Evolutionary conservation across 2,113 vertebrate genomes (phyloP), one percentile per base, ranked within the genome.

Genomic region (Scytalopus superciliaris): DNA sequence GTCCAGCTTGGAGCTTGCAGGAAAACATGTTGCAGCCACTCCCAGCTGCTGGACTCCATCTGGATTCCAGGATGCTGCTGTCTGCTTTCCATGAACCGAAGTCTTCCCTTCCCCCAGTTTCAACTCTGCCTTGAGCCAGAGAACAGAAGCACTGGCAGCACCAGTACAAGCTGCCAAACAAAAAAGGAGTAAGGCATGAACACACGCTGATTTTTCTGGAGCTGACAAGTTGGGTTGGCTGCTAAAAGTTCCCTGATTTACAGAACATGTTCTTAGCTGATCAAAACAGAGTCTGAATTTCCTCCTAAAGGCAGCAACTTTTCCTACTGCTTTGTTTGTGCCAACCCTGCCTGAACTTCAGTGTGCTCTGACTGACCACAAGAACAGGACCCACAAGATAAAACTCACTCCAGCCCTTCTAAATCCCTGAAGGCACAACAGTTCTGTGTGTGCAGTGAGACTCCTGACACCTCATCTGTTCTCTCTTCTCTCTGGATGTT

Each of bases 281-380:
- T 68, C 37, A 90, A 81, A 95, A 88, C 78, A 97, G 90, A 53
- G 45, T 11, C 78, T 93, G 85, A 59, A 80, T 73, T 83, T 90
- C 49, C 45, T 83, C 63, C 63, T 77, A 17, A 47, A 90, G 22
- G 33, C 83, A 86, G 45, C 2, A 88, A 63, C 37, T 85, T 68
- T 30, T 73, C 45, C 87, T 76, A 10, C 30, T 31, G 49, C 49
- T 92, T 83, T 69, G 40, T 68, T 75, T 60, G 30, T 68, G 68
- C 56, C 64, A 87, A 39, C 14, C 22, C 59, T 64, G 37, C 59
- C 11, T 56, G 62, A 91, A 77, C 70, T 66, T 73, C 69, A 60
- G 37, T 1, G 10, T 31, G 18, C 37, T 68, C 44, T 1, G 5
- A 49, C 30, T 44, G 77, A 64, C 60, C 13, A 6, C 5, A 49